These are phyloP conservation scores for Luffia ferchaultella DNA, from an alignment of 2,888 invertebrate species.

Conservation along the genomic window DNA sequence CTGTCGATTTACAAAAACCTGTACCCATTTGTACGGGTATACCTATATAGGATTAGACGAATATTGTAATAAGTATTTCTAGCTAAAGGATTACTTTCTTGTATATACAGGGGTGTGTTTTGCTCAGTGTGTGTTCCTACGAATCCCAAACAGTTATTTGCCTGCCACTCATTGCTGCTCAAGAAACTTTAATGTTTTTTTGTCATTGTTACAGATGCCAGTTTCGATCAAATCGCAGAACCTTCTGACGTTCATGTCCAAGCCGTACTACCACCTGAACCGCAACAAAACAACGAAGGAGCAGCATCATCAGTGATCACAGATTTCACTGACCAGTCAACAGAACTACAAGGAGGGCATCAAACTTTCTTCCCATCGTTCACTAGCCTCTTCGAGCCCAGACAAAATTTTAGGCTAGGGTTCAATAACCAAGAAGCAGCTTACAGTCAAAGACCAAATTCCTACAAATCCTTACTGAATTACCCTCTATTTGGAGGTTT, in stretches of 20 bases:
- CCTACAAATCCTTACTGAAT: conserved; percentile 51
- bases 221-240: conserved; percentile 45
- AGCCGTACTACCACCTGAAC: conserved; percentile 44
- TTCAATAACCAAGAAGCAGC: conserved; percentile 68
- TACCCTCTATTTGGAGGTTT: conserved; percentile 50
- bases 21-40: too few relatives aligned
- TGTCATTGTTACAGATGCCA: conserved; percentile 48
- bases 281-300: conserved; percentile 19
- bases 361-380: conserved; percentile 84
- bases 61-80: too few relatives aligned
- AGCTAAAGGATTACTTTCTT: too few relatives aligned
- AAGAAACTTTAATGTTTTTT: too few relatives aligned
- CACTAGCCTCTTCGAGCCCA: conserved; percentile 70
- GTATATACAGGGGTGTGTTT: too few relatives aligned
- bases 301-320: conserved; percentile 28
- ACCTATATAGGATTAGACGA: too few relatives aligned
- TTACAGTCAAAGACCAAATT: conserved; percentile 67
- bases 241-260: conserved; percentile 55
- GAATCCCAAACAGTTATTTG: too few relatives aligned
- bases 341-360: conserved; percentile 63
- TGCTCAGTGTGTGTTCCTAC: too few relatives aligned
- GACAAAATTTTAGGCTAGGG: conserved; percentile 67
- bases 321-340: conserved; percentile 50
- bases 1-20: too few relatives aligned
- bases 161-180: too few relatives aligned